Evolutionary conservation across 2,113 vertebrate species (phyloP), one percentile per base, ranked within the genome.

Genomic region (Cyprinodon tularosa): DNA sequence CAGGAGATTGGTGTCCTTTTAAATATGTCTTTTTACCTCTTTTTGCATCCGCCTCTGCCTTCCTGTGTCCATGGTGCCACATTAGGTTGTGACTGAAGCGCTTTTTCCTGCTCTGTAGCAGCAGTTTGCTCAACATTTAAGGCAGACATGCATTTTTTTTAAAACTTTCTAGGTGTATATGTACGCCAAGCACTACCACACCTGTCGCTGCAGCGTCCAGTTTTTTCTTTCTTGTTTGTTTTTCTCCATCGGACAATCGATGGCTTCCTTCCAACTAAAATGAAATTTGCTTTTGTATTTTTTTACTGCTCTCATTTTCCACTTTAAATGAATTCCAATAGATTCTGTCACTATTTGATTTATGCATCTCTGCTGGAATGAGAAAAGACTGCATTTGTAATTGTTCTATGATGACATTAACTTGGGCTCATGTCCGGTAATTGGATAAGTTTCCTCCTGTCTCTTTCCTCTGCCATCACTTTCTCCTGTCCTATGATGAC

Each of bases 321-420:
- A 40, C 86, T 93, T 91, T 92, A 94, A 93, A 91, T 83, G 71
- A 88, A 92, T 93, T 87, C 77, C 86, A 75, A 93, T 91, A 87
- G 92, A 93, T 93, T 83, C 64, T 90, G 92, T 93, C 89, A 80
- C 15, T 70, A 76, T 87, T 86, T 94, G 94, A 94, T 94, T 93
- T 89, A 90, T 94, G 93, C 92, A 91, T 83, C 86, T 88, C 76
- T 83, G 83, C 88, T 86, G 88, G 82, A 90, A 90, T 87, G 86
- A 93, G 87, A 88, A 93, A 89, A 87, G 80, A 91, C 86, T 91
- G 82, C 83, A 83, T 90, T 86, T 91, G 91, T 94, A 92, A 92
- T 94, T 83, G 90, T 91, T 77, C 89, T 89, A 82, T 91, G 87
- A 92, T 84, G 88, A 92, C 15, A 72, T 92, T 93, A 93, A 90